Evolutionary conservation across 2,797 vertebrate species (phyloP), one percentile per base, ranked within the genome.

Genomic region (Poeciliopsis presidionis): DNA sequence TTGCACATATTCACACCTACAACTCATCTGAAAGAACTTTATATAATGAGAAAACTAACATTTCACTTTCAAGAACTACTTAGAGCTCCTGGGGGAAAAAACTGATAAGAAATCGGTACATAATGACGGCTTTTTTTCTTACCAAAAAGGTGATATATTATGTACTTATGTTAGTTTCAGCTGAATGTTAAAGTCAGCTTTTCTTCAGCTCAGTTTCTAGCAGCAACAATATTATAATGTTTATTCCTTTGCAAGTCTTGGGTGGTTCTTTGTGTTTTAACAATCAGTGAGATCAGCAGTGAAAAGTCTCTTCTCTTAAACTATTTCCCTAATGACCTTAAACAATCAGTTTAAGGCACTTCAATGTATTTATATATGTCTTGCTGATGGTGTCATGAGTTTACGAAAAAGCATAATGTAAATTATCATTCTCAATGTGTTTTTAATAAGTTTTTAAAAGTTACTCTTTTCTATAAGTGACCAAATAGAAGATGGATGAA

Each of bases 401-500:
- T 51, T 36, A 51, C 39, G 5, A 43, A 28, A 39, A 36, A 41
- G 12, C 5, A 53, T 53, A 25, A 45, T 69, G 77, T 46, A 74
- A 72, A 20, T 69, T 36, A 22, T 0, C 59, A 72, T 75, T 4
- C 39, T 70, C 47, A 74, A 39, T 20, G 13, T 59, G 46, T 80
- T 65, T 59, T 30, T 28, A 75, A 43, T 20, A 1, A 18, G 3
- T 49, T 22, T 73, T 13, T 41, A 43, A 79, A 45, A 77, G 72
- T n/a, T 25, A 1, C 53, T 51, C 4, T 72, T 63, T 69, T 51
- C 4, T 33, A n/a, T 63, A 4, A 28, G 67, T 12, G 33, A 63
- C 51, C 30, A 79, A 83, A 78, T 43, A 14, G 2, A 76, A 76
- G n/a, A 79, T 79, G 72, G 65, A 65, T 76, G 3, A 57, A 33